These are phyloP conservation scores for Rhinogobio ventralis DNA, from an alignment of 2,797 vertebrate genomes.

Conservation along the genomic window DNA sequence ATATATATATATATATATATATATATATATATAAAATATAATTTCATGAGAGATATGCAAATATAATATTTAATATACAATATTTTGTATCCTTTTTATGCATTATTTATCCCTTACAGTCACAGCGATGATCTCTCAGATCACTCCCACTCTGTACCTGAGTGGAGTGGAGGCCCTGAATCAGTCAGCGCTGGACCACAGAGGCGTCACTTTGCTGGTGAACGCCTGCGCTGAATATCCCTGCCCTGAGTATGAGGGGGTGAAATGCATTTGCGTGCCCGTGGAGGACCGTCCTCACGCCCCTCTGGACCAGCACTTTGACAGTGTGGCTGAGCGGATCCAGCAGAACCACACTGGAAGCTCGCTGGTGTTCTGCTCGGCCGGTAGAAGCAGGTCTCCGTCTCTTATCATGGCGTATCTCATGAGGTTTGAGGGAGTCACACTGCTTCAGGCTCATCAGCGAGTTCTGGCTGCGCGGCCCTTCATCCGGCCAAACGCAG, in stretches of 20 bases:
- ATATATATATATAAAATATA: background rate
- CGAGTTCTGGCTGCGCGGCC: constrained; percentile 67
- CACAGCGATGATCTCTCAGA: constrained; percentile 69
- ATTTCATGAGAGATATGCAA: background rate
- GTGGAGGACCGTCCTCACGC: constrained; percentile 75
- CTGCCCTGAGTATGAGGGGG: constrained; percentile 56
- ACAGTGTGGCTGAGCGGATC: constrained; percentile 68
- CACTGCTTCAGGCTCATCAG: constrained; percentile 67
- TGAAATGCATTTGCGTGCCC: constrained; percentile 65
- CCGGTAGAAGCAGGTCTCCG: constrained; percentile 74
- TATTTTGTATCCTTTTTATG: background rate
- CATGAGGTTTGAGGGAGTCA: constrained; percentile 69
- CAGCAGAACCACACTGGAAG: constrained; percentile 66
- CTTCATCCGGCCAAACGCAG: constrained; percentile 74
- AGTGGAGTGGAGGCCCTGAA: constrained; percentile 69
- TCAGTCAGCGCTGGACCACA: constrained; percentile 58
- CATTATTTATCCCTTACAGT: constrained; percentile 9
- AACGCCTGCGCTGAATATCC: constrained; percentile 66
- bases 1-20: too few species aligned
- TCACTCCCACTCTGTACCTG: constrained; percentile 69
- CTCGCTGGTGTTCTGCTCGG: constrained; percentile 75
- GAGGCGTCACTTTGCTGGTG: constrained; percentile 73
- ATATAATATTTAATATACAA: background rate
- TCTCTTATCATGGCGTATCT: constrained; percentile 76
- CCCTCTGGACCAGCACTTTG: constrained; percentile 68